Evolutionary conservation across 2,888 invertebrate genomes (phyloP), one percentile per base, ranked within the genome.

Genomic region (Cynaeus angustus): DNA sequence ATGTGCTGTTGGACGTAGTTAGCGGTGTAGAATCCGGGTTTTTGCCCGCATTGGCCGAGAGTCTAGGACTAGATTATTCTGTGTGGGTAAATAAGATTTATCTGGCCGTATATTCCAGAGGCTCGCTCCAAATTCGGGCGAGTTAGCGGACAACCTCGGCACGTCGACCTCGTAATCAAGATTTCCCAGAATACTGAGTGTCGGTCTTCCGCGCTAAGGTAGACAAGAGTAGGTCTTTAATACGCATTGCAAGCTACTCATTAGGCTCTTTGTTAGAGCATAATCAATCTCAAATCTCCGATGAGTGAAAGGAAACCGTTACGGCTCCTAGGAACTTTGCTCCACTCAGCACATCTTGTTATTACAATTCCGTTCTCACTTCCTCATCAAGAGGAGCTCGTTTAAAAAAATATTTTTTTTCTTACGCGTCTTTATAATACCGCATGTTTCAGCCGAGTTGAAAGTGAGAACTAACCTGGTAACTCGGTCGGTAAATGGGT

Each of bases 71-170:
- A 71, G 71, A 71, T 69, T 73, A 73, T 73, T 73, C 69, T 71
- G 66, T 73, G 70, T 74, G 75, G 72, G 70, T 72, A 74, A 74
- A 76, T 74, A 74, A 75, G 74, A 76, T 76, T 76, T 74, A 76
- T 76, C 71, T 72, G 72, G 72, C 61, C 74, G 72, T 75, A 74
- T 74, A 76, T 76, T 75, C 70, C 53, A 71, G 70, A 61, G 71
- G 72, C 67, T 66, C 61, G 70, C 70, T 69, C 70, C 33, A 75
- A 74, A 75, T 71, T 72, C 72, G 68, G 66, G 68, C 68, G 66
- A 71, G 68, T 72, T 72, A 69, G 56, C 68, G 69, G 72, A 72
- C 73, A 68, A 72, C 67, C 72, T 62, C 59, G 64, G 70, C 68
- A 74, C 68, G 72, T 72, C 72, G 69, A 68, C 72, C 66, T 70